These are phyloP conservation scores for Arctocebus calabarensis DNA, from an alignment of 2,797 vertebrate species.

Conservation along the genomic window DNA sequence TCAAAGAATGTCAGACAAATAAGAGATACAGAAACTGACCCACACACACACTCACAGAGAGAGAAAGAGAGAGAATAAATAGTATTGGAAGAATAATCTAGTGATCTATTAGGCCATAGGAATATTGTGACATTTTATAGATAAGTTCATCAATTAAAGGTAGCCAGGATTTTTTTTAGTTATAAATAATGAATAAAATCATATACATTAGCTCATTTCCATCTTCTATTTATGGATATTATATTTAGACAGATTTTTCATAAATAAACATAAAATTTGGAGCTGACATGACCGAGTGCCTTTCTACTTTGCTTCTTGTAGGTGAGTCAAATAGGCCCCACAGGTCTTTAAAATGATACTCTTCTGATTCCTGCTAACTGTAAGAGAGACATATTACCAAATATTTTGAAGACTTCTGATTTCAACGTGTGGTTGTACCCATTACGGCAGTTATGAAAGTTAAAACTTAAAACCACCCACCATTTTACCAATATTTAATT, in stretches of 20 bases:
- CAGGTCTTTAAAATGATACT: not conserved
- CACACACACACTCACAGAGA: not conserved
- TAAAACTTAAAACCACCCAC: slow-evolving; percentile 54
- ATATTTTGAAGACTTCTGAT: not conserved
- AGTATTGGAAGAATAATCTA: not conserved
- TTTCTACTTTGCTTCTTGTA: not conserved
- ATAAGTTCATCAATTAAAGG: slow-evolving; percentile 45
- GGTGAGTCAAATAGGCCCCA: not conserved
- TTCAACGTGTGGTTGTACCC: not conserved
- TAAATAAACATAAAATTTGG: slow-evolving; percentile 14
- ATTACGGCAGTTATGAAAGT: not conserved
- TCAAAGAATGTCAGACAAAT: not conserved
- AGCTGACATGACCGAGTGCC: not conserved
- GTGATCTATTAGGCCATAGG: not conserved
- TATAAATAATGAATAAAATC: slow-evolving; percentile 68
- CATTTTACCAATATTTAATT: slow-evolving; percentile 33
- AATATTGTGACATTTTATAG: slow-evolving; percentile 65
- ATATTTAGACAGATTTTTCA: slow-evolving; percentile 29
- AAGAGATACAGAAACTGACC: not conserved
- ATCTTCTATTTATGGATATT: slow-evolving; percentile 46
- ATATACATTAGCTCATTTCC: slow-evolving; percentile 63
- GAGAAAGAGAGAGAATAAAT: not conserved
- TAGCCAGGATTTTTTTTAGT: slow-evolving; percentile 31
- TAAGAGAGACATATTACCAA: not conserved
- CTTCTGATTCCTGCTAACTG: not conserved